A percentile compares a stretch with the other conserved stretches of the same genome.
Evolutionary conservation across 2,888 invertebrate species (phyloP).

Genomic region (Acanthosepion lycidas): DNA sequence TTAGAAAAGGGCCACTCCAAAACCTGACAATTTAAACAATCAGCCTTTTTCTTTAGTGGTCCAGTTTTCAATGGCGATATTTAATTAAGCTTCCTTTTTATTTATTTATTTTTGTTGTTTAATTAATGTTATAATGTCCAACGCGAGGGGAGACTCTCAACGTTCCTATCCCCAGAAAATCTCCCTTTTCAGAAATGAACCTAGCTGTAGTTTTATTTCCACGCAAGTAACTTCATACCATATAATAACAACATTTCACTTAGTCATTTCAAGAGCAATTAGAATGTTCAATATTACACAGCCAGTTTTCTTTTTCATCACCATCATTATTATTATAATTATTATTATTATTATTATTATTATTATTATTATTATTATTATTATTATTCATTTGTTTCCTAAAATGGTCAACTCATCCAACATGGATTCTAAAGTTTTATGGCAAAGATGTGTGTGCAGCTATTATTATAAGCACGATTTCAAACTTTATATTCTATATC

Average conservation of each 20-base stretch:
- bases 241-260: not conserved
- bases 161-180: not conserved
- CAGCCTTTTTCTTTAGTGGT: not conserved
- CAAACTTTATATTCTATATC: no score
- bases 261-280: not conserved
- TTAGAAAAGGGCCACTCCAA: not conserved
- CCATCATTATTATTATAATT: not conserved
- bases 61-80: conserved; percentile 14
- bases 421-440: no score
- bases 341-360: not conserved
- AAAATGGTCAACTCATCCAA: no score
- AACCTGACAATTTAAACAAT: not conserved
- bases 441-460: no score
- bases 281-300: not conserved
- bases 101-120: not conserved
- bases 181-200: not conserved
- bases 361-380: not conserved
- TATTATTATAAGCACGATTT: no score
- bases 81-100: not conserved
- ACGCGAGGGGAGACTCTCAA: not conserved
- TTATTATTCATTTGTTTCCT: not conserved
- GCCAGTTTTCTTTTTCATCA: not conserved
- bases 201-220: not conserved
- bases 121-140: conserved; percentile 33
- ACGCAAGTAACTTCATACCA: not conserved